Evolutionary conservation across 2,888 invertebrate species (phyloP), one percentile per base, ranked within the genome.

Genomic region (Escarpia spicata): DNA sequence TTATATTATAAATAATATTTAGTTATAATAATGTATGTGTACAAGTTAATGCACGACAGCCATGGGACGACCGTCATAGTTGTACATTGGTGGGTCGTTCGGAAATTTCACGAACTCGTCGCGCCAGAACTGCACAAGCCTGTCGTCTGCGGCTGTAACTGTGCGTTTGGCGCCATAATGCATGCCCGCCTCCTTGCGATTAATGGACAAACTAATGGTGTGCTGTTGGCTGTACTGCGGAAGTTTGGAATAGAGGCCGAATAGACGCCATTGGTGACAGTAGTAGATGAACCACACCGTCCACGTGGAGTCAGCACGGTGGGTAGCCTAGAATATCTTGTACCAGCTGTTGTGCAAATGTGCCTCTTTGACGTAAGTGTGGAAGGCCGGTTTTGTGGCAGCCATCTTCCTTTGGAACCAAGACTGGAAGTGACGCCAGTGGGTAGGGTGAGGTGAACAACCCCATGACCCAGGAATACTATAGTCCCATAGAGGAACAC

Each of bases 171-270:
- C 91, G 0, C 52, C 43, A 92, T 93, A 95, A 92, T 95, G 95
- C 10, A 95, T 94, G 8, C 95, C 95, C 0, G 94, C 75, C 92
- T 95, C 95, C 91, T 94, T 94, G 93, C 95, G 94, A 93, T 95
- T 95, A 10, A 94, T 92, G 26, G 94, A 94, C 37, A 95, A 94
- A 43, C 91, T 91, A 31, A 91, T 31, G 44, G n/a, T 91, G 44
- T 91, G 43, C 91, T 31, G 43, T 43, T 15, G 26, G 19, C 4
- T 91, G 91, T 91, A 31, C 43, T 26, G 91, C 91, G 91, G 91
- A 31, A 91, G 37, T 19, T 91, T 91, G 43, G 91, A 91, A 3
- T 91, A 91, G 2, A 91, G 44, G 6, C 91, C 91, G 37, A 43
- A 91, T 15, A 91, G 91, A 19, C 44, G 91, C 0, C 26, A 37